phyloP scores from a whole-genome alignment of 2,888 invertebrate species.

The Drosophila mettleri region DNA sequence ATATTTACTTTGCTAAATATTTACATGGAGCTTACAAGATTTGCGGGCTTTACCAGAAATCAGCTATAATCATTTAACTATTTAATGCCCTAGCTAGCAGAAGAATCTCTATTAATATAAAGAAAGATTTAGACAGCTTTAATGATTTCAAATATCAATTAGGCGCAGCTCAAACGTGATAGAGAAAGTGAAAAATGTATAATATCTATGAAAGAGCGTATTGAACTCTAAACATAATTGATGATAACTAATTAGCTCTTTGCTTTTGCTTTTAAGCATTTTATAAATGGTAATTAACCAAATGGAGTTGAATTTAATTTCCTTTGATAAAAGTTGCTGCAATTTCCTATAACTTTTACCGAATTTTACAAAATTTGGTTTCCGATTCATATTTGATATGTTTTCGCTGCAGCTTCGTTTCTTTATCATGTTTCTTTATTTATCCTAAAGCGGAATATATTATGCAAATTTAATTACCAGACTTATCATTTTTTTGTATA shows the following conservation, averaged over 20 bases:
- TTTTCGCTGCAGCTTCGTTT: constrained; percentile 13
- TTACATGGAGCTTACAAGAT: constrained; percentile 9
- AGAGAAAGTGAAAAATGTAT: no score
- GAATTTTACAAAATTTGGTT: constrained; percentile 21
- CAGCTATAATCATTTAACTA: background rate
- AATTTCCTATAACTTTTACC: constrained; percentile 15
- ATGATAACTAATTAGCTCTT: background rate
- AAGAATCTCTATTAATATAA: background rate
- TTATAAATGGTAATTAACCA: background rate
- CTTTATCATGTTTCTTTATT: constrained; percentile 12
- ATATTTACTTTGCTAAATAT: constrained; percentile 21
- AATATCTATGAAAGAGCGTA: background rate
- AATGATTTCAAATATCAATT: background rate
- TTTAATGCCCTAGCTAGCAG: constrained; percentile 3
- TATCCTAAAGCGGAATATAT: constrained; percentile 7
- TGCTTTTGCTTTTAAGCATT: background rate
- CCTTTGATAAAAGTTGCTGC: background rate
- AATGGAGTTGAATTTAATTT: constrained; percentile 4
- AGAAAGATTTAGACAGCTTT: background rate
- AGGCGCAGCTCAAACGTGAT: no score
- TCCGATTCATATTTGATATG: constrained; percentile 11
- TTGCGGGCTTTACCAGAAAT: background rate
- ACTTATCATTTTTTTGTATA: constrained; percentile 16
- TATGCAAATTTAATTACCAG: constrained; percentile 23
- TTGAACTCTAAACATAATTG: background rate